Evolutionary conservation across 2,888 invertebrate species (phyloP), one percentile per base, ranked within the genome.

Genomic region (Cheilosia grossa): DNA sequence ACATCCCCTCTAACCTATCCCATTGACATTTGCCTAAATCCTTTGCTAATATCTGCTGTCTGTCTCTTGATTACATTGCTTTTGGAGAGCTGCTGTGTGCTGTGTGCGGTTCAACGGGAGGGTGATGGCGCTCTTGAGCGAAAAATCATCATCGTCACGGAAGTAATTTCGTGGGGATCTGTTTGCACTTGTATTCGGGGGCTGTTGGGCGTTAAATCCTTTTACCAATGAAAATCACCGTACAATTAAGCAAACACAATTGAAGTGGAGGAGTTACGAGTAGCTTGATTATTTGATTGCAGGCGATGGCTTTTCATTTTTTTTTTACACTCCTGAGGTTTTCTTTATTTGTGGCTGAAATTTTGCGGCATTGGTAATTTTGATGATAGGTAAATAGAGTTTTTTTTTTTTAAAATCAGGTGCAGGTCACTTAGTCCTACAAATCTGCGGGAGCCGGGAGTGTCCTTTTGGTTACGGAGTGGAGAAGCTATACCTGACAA

Each of bases 21-120:
- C 80, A 85, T 81, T 85, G 81, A 83, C 72, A 85, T 81, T 67
- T 67, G 70, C 47, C 75, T 61, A 85, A 81, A 81, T 75, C 85
- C 85, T 81, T 81, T 59, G 72, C 75, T 85, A 83, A 85, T 85
- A 85, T 85, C 85, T 81, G 81, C 66, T 85, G 85, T 85, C 80
- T 85, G 72, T 67, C 85, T 85, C 59, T 69, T 83, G 83, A 83
- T 79, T 83, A 83, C 80, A 79, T 79, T 80, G 80, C 70, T 75
- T 54, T 61, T 59, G 54, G 30, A 17, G 47, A 53, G 74, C 44
- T 24, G 3, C 24, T 24, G 24, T 24, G 3, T 3, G 24, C 3
- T 53, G 9, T 1, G 27, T 27, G 27, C 27, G 27, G 27, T 27
- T 27, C 27, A 27, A 27, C 27, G 30, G 9, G 30, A 30, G 58